Conservation (phyloP, 2,113 vertebrate species). For the Pica pica region DNA sequence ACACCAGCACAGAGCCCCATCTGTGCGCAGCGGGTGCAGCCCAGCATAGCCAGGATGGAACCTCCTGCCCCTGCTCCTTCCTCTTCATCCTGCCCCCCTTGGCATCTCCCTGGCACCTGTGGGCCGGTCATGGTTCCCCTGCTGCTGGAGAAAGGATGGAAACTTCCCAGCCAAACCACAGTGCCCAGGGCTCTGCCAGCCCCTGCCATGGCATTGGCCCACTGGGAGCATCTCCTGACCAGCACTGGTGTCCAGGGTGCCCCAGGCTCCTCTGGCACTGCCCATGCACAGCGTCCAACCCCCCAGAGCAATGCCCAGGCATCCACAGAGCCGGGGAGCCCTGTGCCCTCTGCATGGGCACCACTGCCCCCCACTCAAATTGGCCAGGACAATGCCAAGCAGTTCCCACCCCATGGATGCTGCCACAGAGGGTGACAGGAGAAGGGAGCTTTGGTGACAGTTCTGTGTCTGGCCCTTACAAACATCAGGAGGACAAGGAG, state of each 20-base stretch:
- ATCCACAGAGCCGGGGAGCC: background rate
- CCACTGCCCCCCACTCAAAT: background rate
- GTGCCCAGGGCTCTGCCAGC: background rate
- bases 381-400: accelerated
- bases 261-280: background rate
- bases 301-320: background rate
- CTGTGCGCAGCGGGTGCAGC: accelerated
- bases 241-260: accelerated
- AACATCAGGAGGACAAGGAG: background rate
- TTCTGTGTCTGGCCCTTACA: accelerated
- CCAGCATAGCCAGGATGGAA: background rate
- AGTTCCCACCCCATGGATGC: background rate
- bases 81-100: background rate
- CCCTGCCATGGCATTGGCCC: accelerated
- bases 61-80: background rate
- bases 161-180: accelerated
- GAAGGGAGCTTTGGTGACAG: background rate
- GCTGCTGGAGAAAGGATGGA: background rate
- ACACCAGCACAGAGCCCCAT: accelerated
- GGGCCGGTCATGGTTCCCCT: accelerated
- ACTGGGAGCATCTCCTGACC: background rate
- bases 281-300: accelerated
- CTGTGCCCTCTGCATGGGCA: background rate
- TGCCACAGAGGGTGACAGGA: background rate
- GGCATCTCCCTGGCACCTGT: accelerated